Evolutionary conservation across 1,140 invertebrate species (phyloP).

Genomic region (Drosophila nikananu): DNA sequence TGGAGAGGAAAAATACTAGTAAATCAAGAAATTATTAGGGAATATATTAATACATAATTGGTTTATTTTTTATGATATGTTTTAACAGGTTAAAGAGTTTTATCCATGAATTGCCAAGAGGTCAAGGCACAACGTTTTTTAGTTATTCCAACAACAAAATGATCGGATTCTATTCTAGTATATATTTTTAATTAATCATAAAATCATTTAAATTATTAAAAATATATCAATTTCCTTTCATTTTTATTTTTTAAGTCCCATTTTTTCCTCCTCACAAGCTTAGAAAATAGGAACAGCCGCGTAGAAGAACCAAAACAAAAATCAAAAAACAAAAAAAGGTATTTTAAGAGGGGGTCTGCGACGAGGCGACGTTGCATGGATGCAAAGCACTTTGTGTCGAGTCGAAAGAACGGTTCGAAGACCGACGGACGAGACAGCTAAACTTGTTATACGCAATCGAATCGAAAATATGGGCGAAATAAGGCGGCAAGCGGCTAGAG

Average conservation of each 20-base stretch:
- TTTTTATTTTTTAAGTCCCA: background rate
- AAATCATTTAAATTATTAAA: background rate
- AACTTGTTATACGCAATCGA: constrained; percentile 83
- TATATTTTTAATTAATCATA: background rate
- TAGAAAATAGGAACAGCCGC: constrained; percentile 18
- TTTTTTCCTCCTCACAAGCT: background rate
- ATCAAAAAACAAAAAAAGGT: constrained; percentile 49
- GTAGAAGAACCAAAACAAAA: constrained; percentile 74
- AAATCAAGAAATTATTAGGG: background rate
- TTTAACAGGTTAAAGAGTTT: too few species aligned
- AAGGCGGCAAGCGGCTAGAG: constrained; percentile 35
- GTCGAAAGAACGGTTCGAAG: constrained; percentile 53
- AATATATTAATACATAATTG: too few species aligned
- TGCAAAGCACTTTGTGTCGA: constrained; percentile 76
- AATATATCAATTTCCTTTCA: background rate
- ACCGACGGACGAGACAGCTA: constrained; percentile 47
- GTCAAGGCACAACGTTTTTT: too few species aligned
- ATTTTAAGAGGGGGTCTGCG: constrained; percentile 1
- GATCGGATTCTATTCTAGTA: too few species aligned
- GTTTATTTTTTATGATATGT: too few species aligned
- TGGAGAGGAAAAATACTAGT: background rate
- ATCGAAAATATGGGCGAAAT: constrained; percentile 80
- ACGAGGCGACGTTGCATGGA: constrained; percentile 60
- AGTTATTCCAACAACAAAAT: too few species aligned
- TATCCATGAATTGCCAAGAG: too few species aligned